Conservation (phyloP, 2,113 vertebrate genomes). For the Ciconia maguari region DNA sequence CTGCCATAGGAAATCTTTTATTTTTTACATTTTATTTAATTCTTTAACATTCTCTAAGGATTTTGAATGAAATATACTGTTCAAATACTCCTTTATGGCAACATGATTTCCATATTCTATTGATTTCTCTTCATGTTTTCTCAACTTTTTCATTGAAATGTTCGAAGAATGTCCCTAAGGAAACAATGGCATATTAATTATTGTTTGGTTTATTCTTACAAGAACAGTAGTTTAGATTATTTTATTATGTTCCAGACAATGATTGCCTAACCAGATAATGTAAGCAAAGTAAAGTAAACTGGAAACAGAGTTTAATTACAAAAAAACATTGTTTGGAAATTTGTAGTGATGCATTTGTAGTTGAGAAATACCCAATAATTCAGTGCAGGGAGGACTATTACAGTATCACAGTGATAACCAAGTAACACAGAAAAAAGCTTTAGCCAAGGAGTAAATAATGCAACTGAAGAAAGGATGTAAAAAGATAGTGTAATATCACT, state of each 20-base stretch:
- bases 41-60: background rate
- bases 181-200: constrained; percentile 36
- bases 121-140: background rate
- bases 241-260: constrained; percentile 61
- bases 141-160: background rate
- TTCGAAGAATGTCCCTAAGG: background rate
- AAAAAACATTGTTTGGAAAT: constrained; percentile 47
- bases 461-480: background rate
- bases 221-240: constrained; percentile 67
- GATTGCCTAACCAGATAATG: constrained; percentile 68
- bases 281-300: constrained; percentile 67
- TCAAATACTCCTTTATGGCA: background rate
- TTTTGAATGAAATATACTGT: background rate
- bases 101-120: background rate
- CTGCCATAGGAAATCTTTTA: background rate
- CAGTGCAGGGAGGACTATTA: background rate
- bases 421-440: background rate
- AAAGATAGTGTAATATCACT: background rate
- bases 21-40: background rate
- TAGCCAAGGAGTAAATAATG: background rate
- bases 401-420: background rate
- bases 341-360: background rate
- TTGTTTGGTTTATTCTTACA: constrained; percentile 55
- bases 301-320: constrained; percentile 43
- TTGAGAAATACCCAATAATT: constrained; percentile 48